Evolutionary conservation across 1,140 invertebrate genomes (phyloP), one percentile per base, ranked within the genome.

Genomic region (Frieseomelitta varia): DNA sequence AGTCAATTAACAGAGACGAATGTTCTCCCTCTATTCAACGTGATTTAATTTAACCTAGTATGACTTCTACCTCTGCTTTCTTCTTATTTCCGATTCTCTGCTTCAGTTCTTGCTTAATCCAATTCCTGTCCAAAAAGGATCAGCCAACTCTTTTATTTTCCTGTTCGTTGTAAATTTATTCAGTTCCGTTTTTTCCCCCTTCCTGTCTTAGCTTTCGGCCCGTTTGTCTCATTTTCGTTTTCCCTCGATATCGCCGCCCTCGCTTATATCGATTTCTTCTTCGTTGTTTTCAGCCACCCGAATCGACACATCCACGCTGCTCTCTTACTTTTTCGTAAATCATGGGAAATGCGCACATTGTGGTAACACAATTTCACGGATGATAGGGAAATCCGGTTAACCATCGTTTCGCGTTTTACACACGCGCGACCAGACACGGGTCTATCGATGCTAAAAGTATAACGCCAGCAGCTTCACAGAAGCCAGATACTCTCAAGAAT

Each of bases 1-100:
- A 88, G 84, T 88, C 87, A 86, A 89, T 89, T 89, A 89, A 74
- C 72, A 68, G 63, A 74, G 71, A 83, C 76, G 67, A 83, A 78
- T 53, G 72, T 88, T 86, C 76, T n/a, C 61, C 56, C 67, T 56
- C 79, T 68, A 68, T 39, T 63, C 72, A 80, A 86, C 76, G 73
- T 68, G 84, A 88, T 80, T 89, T 88, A 89, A 88, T 86, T 88
- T 83, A 83, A 68, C 79, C 79, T 63, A 58, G 27, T 4, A 55
- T 27, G 55, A 72, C 72, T 61, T 61, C 34, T 27, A 39, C 58
- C 14, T 34, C 19, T 34, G 65, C 30, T 17, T 19, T 19, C 72
- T 82, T 80, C 79, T 79, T 67, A 74, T 65, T 53, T 67, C 56
- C 47, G 56, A 81, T 58, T 68, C 72, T 4, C 72, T 12, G 34